Base-by-base conservation (phyloP, 1,140 invertebrate genomes). In the Anastrepha obliqua region DNA sequence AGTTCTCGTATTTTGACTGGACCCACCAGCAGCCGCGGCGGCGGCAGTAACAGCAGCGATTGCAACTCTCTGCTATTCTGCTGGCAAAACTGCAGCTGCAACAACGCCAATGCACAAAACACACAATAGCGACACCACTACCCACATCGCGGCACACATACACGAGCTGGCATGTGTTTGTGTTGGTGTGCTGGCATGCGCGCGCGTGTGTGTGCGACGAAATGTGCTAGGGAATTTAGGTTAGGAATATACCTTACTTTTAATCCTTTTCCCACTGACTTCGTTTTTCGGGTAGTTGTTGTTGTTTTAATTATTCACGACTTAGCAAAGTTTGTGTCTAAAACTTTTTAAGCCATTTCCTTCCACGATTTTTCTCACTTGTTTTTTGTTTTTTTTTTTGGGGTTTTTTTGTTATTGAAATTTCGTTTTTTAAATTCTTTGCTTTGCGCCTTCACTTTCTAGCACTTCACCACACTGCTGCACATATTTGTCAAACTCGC, bases 161-260 rank as follows among this genome's bases (percentile, higher is more conserved):
- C 17, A 6, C 17, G 51, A 13, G 47, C 29, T 2, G 20, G 47
- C 8, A 51, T 29, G 74, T 15, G 44, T 47, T 39, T 47, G 13
- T 74, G 9, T 44, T 6, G 20, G 20, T 65, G 64, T 65, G 20
- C 7, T 65, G 6, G 64, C 20, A 9, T 65, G 20, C 55, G 55
- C 9, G 67, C 3, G 13, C 44, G 74, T 81, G 74, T 51, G 15
- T 81, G 42, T 74, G 67, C 44, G 17, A 29, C n/a, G 74, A 58
- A 55, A n/a, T 55, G 20, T 81, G 74, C n/a, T 81, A 20, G 74
- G 51, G 74, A 55, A 81, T 81, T 81, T 81, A 81, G 74, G 74
- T 81, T 81, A 81, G 74, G 74, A 81, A 81, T 81, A 81, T 81
- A 20, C 44, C 74, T 17, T 74, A 62, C 55, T 81, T 81, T 81